Evolutionary conservation across 2,113 vertebrate genomes (phyloP), one percentile per base, ranked within the genome.

Genomic region (Puma concolor): DNA sequence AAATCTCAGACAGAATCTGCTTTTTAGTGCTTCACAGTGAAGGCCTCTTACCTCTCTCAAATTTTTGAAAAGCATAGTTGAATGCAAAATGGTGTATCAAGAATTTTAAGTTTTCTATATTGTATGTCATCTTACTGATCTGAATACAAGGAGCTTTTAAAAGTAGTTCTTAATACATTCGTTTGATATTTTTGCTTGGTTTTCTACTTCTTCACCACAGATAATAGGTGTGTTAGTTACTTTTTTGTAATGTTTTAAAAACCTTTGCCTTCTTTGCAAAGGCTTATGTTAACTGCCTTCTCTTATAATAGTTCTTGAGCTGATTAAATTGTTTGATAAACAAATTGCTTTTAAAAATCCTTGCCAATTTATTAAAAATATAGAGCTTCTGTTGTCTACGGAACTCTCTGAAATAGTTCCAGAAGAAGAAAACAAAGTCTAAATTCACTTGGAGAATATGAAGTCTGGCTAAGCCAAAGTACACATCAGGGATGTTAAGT

Each of bases 401-500:
- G 13, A 88, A 96, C 15, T 91, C 6, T 67, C 23, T 95, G 79
- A 96, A 83, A 69, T n/a, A 54, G 25, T 86, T 96, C 4, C 88
- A 88, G 85, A 83, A 85, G 50, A 90, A 93, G 60, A 93, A 95
- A 94, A 82, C 6, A 17, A 84, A 48, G 19, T 94, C 36, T 50
- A 72, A 36, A 90, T 76, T 85, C 67, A 54, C 11, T 72, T 60
- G 44, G 21, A 9, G 41, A 92, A 76, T 92, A 89, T 66, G 38
- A 90, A 95, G 25, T 88, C 72, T 74, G 33, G 19, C 13, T 16
- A 72, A 69, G 63, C 3, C 17, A 79, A 71, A 67, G 17, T 91
- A 50, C 8, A 80, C 13, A 23, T 69, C 17, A 90, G 41, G 50
- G 21, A 44, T 74, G 17, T 74, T 31, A 77, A 41, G 29, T 52